A percentile compares a stretch with the other conserved stretches of the same genome.
These are phyloP conservation scores for Sebastes miniatus DNA, from an alignment of 2,797 vertebrate species.

Conservation along the genomic window DNA sequence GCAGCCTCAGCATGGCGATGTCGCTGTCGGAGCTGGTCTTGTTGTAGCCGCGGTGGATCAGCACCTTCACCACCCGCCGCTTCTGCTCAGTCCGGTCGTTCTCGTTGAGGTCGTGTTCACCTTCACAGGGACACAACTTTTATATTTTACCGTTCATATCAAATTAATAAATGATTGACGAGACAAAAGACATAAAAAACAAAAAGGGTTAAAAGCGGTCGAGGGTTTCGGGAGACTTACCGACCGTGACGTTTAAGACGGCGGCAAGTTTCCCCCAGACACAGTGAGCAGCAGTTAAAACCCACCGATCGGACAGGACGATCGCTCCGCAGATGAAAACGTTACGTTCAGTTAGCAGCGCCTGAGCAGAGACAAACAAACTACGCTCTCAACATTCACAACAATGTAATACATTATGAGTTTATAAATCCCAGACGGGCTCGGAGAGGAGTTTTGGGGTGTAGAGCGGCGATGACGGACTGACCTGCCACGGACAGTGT, in stretches of 20 bases:
- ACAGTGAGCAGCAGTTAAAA: slow-evolving; percentile 93
- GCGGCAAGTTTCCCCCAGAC: slow-evolving; percentile 46
- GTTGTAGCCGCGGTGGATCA: slow-evolving; percentile 81
- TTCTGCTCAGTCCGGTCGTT: slow-evolving; percentile 82
- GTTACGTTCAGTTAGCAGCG: slow-evolving; percentile 67
- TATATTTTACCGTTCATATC: neutral
- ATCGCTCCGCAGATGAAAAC: slow-evolving; percentile 83
- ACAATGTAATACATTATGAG: neutral
- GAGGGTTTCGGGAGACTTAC: slow-evolving; percentile 65
- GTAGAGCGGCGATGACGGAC: neutral
- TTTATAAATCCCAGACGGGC: too few relatives aligned
- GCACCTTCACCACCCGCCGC: slow-evolving; percentile 67
- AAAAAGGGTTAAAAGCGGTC: neutral
- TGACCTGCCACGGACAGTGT: slow-evolving; percentile 95
- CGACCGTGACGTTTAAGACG: slow-evolving; percentile 74
- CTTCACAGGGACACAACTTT: slow-evolving; percentile 61
- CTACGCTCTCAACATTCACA: too few relatives aligned
- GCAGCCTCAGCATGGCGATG: slow-evolving; percentile 86
- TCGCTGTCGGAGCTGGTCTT: slow-evolving; percentile 76
- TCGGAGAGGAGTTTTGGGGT: too few relatives aligned
- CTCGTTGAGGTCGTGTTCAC: slow-evolving; percentile 77
- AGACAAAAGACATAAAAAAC: neutral
- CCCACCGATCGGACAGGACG: slow-evolving; percentile 85
- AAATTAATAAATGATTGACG: too few relatives aligned
- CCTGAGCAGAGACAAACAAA: slow-evolving; percentile 69